These are phyloP conservation scores for Prenolepis imparis DNA, from an alignment of 2,888 invertebrate genomes.

Conservation along the genomic window DNA sequence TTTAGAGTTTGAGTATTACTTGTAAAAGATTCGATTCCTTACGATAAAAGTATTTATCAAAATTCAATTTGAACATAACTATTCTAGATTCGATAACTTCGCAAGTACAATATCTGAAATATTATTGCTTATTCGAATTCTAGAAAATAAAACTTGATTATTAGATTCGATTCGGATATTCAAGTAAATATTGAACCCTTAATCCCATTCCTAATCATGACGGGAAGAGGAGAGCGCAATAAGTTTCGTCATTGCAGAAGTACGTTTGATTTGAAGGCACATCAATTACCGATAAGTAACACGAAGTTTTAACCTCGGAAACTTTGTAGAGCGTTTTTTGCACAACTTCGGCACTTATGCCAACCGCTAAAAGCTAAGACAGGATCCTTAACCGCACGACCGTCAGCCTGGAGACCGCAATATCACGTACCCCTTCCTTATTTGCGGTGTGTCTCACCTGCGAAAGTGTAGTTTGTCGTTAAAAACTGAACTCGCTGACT, in stretches of 20 bases:
- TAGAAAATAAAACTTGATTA: no score
- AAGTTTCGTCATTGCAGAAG: background rate
- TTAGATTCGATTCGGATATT: no score
- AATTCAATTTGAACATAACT: no score
- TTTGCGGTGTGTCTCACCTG: background rate
- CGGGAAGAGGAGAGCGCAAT: no score
- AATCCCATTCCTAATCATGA: no score
- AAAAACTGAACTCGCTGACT: constrained; percentile 11
- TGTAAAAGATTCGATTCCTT: no score
- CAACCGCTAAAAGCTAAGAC: constrained; percentile 11
- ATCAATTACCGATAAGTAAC: background rate
- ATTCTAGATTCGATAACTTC: no score
- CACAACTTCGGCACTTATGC: constrained; percentile 6
- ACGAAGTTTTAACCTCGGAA: background rate
- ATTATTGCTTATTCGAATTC: no score
- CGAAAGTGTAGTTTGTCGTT: background rate
- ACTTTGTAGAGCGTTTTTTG: constrained; percentile 26
- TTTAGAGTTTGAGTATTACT: no score
- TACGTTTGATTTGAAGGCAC: background rate
- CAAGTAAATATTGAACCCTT: no score
- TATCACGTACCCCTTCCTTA: constrained; percentile 3
- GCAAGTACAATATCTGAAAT: no score
- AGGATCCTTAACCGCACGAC: background rate
- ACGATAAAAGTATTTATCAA: no score
- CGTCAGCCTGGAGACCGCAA: background rate